These are phyloP conservation scores for Drosophila teissieri DNA, from an alignment of 1,140 invertebrate genomes.

Conservation along the genomic window DNA sequence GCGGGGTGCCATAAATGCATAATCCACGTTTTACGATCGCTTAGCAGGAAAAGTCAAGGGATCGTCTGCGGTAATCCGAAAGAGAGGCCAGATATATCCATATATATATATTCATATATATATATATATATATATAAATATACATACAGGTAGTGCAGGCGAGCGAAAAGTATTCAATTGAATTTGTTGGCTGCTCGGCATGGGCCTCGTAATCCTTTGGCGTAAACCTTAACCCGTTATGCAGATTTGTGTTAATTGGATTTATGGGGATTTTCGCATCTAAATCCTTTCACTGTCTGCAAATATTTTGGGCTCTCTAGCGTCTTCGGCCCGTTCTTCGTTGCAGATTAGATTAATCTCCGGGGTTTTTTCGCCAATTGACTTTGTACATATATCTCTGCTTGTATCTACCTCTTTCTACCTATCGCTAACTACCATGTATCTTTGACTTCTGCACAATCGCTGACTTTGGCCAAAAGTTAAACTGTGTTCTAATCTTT, in stretches of 20 bases:
- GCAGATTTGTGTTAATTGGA: slow-evolving; percentile 84
- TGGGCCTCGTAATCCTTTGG: slow-evolving; percentile 33
- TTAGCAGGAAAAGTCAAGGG: slow-evolving; percentile 83
- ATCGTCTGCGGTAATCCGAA: slow-evolving; percentile 76
- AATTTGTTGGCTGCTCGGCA: slow-evolving; percentile 30
- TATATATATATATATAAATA: too few species aligned
- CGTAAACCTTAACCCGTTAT: slow-evolving; percentile 56
- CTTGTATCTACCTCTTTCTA: neutral
- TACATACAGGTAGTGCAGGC: slow-evolving; percentile 9
- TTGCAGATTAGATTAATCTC: slow-evolving; percentile 66
- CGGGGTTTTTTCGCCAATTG: slow-evolving; percentile 77
- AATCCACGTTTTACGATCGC: slow-evolving; percentile 78
- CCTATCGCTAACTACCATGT: slow-evolving; percentile 21
- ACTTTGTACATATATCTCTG: slow-evolving; percentile 33
- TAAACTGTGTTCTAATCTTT: slow-evolving; percentile 3
- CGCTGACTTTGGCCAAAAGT: slow-evolving; percentile 10
- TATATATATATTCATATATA: neutral
- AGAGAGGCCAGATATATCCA: neutral
- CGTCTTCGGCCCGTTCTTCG: slow-evolving; percentile 46
- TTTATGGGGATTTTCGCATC: slow-evolving; percentile 75
- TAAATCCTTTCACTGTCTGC: slow-evolving; percentile 83
- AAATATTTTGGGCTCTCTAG: slow-evolving; percentile 77
- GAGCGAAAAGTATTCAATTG: slow-evolving; percentile 53
- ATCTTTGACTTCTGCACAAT: slow-evolving; percentile 28
- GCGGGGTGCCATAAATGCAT: slow-evolving; percentile 70